A percentile compares a stretch with the other conserved stretches of the same genome.
phyloP scores from a whole-genome alignment of 2,113 vertebrate genomes.

The Pachyramphus minor region DNA sequence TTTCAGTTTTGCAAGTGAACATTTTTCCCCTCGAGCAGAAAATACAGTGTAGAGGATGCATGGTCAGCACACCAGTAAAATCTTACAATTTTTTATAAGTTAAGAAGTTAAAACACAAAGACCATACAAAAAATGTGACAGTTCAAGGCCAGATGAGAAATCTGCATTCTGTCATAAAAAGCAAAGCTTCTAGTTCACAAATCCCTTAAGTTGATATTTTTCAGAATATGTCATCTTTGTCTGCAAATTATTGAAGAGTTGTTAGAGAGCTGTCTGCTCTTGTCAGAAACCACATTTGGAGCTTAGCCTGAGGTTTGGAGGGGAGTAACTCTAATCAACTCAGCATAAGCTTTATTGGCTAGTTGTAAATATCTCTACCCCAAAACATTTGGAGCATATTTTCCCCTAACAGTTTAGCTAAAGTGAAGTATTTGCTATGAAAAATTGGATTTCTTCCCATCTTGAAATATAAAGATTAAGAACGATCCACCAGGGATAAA shows the following conservation, averaged over 20 bases:
- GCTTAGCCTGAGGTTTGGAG: neutral
- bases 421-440: neutral
- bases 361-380: neutral
- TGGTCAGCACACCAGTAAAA: constrained; percentile 27
- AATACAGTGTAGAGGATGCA: neutral
- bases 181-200: neutral
- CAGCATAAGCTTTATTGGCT: neutral
- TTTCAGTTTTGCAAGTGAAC: constrained; percentile 51
- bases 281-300: neutral
- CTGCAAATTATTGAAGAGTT: neutral
- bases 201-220: neutral
- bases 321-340: neutral
- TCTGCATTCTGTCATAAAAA: neutral
- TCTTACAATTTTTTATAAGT: neutral
- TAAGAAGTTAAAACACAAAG: neutral
- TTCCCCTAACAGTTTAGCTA: neutral
- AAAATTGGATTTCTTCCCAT: constrained; percentile 15
- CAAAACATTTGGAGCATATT: constrained; percentile 4
- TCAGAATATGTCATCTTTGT: neutral
- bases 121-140: neutral
- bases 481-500: neutral
- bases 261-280: neutral
- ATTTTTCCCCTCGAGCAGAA: constrained; percentile 42
- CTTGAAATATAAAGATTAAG: neutral
- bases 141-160: neutral